phyloP scores from a whole-genome alignment of 2,113 vertebrate species.

The Ptilonorhynchus violaceus region DNA sequence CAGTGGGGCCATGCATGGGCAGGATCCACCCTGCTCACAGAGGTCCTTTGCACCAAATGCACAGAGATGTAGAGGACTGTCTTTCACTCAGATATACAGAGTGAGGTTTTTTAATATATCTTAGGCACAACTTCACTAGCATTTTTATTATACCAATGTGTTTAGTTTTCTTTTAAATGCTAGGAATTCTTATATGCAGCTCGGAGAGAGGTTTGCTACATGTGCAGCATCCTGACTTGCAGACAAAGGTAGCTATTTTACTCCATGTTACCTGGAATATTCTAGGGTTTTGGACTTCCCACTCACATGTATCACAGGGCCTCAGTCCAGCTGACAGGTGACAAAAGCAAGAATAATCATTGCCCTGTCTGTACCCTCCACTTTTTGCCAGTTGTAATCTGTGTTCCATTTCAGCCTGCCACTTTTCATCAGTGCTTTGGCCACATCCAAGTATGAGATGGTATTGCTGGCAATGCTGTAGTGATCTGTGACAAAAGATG shows the following conservation, averaged over 20 bases:
- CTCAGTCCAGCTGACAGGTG: not conserved
- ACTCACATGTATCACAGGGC: not conserved
- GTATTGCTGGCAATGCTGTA: not conserved
- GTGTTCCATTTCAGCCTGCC: not conserved
- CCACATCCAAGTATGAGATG: not conserved
- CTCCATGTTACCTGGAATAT: not conserved
- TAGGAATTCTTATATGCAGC: not conserved
- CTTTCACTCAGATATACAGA: not conserved
- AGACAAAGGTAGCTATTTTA: not conserved
- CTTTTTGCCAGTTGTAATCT: not conserved
- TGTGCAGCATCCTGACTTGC: not conserved
- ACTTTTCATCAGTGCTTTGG: not conserved
- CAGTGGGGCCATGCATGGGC: rapidly evolving
- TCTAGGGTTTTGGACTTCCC: not conserved
- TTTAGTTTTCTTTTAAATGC: not conserved
- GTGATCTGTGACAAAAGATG: not conserved
- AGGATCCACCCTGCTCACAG: not conserved
- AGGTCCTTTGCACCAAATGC: not conserved
- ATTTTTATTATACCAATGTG: not conserved
- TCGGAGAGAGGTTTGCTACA: not conserved
- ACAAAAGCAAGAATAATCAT: not conserved
- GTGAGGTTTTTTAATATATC: not conserved
- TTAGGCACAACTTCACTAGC: not conserved
- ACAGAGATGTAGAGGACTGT: not conserved
- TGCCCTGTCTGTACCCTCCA: not conserved